Evolutionary conservation across 2,888 invertebrate genomes (phyloP).

Genomic region (Monopis laevigella): DNA sequence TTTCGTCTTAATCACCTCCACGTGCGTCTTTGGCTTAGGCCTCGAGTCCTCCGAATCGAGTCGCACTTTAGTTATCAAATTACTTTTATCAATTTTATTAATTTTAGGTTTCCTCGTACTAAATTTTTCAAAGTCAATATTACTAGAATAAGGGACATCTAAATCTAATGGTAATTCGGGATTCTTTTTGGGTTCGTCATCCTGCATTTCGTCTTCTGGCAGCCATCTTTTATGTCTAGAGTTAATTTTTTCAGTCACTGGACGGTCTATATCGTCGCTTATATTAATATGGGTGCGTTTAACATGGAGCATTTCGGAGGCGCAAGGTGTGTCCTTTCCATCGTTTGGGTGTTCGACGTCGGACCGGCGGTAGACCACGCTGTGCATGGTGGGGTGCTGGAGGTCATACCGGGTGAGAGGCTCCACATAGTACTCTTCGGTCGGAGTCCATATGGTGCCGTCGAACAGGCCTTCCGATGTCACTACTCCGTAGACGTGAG

Average conservation of each 20-base stretch:
- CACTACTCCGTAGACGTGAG: constrained; percentile 85
- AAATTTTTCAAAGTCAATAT: constrained; percentile 62
- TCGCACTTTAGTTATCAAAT: constrained; percentile 62
- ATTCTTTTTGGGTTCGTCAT: constrained; percentile 68
- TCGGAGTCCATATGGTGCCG: constrained; percentile 81
- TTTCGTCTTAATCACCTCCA: constrained; percentile 73
- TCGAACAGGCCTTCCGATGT: constrained; percentile 90
- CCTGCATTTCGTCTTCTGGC: constrained; percentile 71
- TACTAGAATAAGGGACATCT: constrained; percentile 72
- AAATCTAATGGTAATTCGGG: constrained; percentile 72
- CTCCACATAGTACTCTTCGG: constrained; percentile 87
- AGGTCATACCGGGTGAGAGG: constrained; percentile 74
- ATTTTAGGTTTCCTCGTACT: constrained; percentile 55
- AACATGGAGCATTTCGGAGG: constrained; percentile 70
- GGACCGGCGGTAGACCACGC: constrained; percentile 83
- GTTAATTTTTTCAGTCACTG: constrained; percentile 32
- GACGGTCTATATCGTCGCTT: constrained; percentile 31
- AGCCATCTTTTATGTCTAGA: constrained; percentile 72
- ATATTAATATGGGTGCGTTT: constrained; percentile 48
- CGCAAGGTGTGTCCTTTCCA: constrained; percentile 49
- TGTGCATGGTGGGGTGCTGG: constrained; percentile 73
- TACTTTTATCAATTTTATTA: constrained; percentile 61
- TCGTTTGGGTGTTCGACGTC: constrained; percentile 72
- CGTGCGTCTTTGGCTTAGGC: constrained; percentile 74
- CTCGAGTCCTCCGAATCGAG: constrained; percentile 61